A percentile compares a stretch with the other conserved stretches of the same genome.
These are phyloP conservation scores for Pristionchus fissidentatus DNA, from an alignment of 2,888 invertebrate genomes.

Conservation along the genomic window DNA sequence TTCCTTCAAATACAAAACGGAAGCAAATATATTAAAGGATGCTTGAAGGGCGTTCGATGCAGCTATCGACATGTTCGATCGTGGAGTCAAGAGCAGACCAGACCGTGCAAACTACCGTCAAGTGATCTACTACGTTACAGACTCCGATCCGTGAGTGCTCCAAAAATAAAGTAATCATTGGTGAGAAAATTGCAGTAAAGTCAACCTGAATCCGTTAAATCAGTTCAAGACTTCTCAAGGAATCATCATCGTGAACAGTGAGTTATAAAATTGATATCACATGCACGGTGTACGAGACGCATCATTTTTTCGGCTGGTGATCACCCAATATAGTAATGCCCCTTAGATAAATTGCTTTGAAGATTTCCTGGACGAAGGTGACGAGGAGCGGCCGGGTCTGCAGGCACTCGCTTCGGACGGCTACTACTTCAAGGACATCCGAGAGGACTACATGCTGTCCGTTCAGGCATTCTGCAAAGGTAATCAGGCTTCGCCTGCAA, in stretches of 20 bases:
- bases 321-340: too few species aligned
- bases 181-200: background rate
- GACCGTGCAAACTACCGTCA: background rate
- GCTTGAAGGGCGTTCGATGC: background rate
- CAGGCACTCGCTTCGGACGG: conserved; percentile 11
- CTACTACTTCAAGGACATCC: background rate
- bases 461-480: background rate
- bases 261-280: too few species aligned
- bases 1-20: too few species aligned
- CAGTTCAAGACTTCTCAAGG: background rate
- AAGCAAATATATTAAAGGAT: too few species aligned
- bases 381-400: background rate
- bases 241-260: background rate
- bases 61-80: background rate
- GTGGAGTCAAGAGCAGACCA: background rate
- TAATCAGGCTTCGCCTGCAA: too few species aligned
- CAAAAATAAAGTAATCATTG: too few species aligned
- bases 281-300: too few species aligned
- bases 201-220: background rate
- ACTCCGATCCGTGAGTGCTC: conserved; percentile 16
- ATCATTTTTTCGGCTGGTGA: too few species aligned
- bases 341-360: background rate
- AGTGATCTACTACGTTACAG: conserved; percentile 4
- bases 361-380: background rate
- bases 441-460: background rate